Conservation (phyloP, 2,797 vertebrate species). For the Cephalopachus bancanus region DNA sequence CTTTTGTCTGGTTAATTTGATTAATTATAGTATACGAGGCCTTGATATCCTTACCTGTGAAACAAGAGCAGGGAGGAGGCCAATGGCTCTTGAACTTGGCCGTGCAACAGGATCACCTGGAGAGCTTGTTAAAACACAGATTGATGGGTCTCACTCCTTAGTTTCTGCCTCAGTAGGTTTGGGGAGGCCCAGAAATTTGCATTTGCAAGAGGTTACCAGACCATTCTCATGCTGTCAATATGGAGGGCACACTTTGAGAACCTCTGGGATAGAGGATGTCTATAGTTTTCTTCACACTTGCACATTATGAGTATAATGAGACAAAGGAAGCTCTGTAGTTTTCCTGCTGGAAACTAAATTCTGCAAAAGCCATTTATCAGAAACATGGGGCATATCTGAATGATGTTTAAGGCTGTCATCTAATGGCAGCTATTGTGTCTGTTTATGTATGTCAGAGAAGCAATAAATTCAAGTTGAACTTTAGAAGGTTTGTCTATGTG, state of each 20-base stretch:
- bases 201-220: not conserved
- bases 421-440: conserved; percentile 81
- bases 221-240: not conserved
- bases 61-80: not conserved
- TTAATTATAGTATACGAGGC: not conserved
- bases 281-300: conserved; percentile 60
- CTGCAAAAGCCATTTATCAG: conserved; percentile 73
- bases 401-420: conserved; percentile 75
- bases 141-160: not conserved
- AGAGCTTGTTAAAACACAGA: not conserved
- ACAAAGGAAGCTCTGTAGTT: conserved; percentile 53
- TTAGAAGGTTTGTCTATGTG: conserved; percentile 78
- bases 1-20: not conserved
- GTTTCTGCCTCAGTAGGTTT: not conserved
- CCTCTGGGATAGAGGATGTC: not conserved
- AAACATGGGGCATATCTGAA: conserved; percentile 61
- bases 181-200: not conserved
- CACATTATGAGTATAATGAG: conserved; percentile 1
- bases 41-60: not conserved
- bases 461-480: conserved; percentile 84
- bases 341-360: conserved; percentile 70
- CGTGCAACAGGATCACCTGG: not conserved
- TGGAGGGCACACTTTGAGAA: not conserved
- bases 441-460: conserved; percentile 84
- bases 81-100: not conserved